These are phyloP conservation scores for Bagarius yarrelli DNA, from an alignment of 2,113 vertebrate genomes.

Conservation along the genomic window DNA sequence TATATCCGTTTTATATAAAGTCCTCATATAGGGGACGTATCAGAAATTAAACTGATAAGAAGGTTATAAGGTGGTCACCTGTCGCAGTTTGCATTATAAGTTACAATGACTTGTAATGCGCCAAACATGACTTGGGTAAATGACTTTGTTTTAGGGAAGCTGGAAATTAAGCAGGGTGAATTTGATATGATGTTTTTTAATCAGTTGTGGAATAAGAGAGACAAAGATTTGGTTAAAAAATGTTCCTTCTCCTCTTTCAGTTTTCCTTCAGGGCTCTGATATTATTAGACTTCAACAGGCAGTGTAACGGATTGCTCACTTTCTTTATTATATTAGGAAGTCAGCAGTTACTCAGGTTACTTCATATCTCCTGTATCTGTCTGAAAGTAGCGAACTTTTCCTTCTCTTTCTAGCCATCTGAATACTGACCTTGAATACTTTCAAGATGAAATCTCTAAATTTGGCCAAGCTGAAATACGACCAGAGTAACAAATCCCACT, in stretches of 20 bases:
- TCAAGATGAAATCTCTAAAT: neutral
- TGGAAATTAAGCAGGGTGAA: neutral
- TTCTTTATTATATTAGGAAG: slow-evolving; percentile 49
- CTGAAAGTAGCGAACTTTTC: slow-evolving; percentile 30
- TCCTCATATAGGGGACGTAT: too few relatives aligned
- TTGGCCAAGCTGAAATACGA: slow-evolving; percentile 3
- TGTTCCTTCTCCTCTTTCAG: slow-evolving; percentile 32
- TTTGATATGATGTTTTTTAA: neutral
- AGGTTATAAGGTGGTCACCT: neutral
- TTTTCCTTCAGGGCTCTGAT: slow-evolving; percentile 44
- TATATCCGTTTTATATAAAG: too few relatives aligned
- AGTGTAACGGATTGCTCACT: slow-evolving; percentile 39
- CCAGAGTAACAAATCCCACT: too few relatives aligned
- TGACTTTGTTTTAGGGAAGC: neutral
- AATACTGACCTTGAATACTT: slow-evolving; percentile 14
- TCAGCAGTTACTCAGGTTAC: slow-evolving; percentile 51
- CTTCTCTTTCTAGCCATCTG: slow-evolving; percentile 7
- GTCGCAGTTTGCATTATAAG: neutral
- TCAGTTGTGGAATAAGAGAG: neutral
- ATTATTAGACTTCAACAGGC: slow-evolving; percentile 48
- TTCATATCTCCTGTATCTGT: slow-evolving; percentile 22
- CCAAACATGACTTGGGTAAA: neutral
- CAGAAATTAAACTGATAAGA: too few relatives aligned
- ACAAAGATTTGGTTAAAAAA: slow-evolving; percentile 32
- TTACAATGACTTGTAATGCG: neutral